Base-by-base conservation (phyloP, 2,797 vertebrate species). In the Acanthopagrus latus region DNA sequence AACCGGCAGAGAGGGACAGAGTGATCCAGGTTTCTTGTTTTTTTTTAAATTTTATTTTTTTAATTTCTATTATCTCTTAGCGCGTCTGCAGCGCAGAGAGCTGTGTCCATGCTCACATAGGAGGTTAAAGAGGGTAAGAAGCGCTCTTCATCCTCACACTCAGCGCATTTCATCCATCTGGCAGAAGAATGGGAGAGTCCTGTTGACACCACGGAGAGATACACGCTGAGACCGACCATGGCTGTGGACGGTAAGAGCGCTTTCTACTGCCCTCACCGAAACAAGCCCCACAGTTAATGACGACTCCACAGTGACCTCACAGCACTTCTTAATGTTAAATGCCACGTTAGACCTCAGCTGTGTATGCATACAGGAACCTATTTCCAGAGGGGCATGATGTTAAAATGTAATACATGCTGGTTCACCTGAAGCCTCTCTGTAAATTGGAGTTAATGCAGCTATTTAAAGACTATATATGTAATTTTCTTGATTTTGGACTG, bases 231-330 rank as follows among this genome's bases (percentile, higher is more conserved):
- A 94, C 93, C 94, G 84, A 91, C 80, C 16, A 96, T 96, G 95
- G 95, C 95, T 88, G 95, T 96, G 91, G 95, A 96, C 94, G 95
- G 95, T 96, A 94, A 91, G 95, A 81, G 86, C 88, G 77, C 84
- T 27, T 47, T 9, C 60, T 72, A 0, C 21, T 25, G 14, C 46
- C 44, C 21, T 65, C 33, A 41, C n/a, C n/a, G 5, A 1, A 46
- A n/a, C 21, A 33, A 64, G 29, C 17, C 5, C 12, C 38, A 9
- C 8, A 29, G 6, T 33, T 0, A 29, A 60, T 55, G 0, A 43
- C 17, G 41, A 80, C 7, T 74, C 80, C 63, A 51, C 7, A 10
- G 5, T 12, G 13, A 71, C 50, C 38, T 23, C 2, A 57, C 16
- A 43, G 7, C 7, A 62, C 74, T 74, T 79, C 33, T 33, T 33